Evolutionary conservation across 2,888 invertebrate genomes (phyloP).

Genomic region (Ceraclea dissimilis): DNA sequence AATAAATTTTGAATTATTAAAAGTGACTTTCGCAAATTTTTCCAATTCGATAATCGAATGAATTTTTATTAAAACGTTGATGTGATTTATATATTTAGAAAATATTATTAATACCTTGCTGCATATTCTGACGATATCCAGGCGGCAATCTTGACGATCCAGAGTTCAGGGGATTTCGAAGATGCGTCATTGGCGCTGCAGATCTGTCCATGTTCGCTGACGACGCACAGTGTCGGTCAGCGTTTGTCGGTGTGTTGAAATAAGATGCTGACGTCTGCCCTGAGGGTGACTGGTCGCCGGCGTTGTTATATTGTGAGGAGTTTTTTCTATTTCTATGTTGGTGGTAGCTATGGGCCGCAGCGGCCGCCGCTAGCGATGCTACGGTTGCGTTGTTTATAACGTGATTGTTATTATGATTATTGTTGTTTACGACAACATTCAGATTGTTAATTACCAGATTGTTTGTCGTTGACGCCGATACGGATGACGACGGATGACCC

Average conservation of each 20-base stretch:
- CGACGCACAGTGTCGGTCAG: constrained; percentile 6
- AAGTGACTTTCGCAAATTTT: constrained; percentile 26
- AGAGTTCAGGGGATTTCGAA: constrained; percentile 40
- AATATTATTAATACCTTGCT: constrained; percentile 39
- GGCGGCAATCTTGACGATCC: constrained; percentile 42
- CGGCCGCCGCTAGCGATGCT: constrained; percentile 45
- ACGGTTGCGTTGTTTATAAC: constrained; percentile 48
- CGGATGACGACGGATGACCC: constrained; percentile 39
- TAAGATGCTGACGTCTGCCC: constrained; percentile 2
- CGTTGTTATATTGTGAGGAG: constrained; percentile 38
- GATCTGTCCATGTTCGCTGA: constrained; percentile 2
- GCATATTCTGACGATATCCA: constrained; percentile 44
- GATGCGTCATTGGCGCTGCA: constrained; percentile 45
- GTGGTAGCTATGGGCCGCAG: constrained; percentile 44
- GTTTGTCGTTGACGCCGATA: constrained; percentile 47
- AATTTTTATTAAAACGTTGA: constrained; percentile 17
- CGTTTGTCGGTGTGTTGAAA: constrained; percentile 7
- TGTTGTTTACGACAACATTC: constrained; percentile 48
- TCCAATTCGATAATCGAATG: constrained; percentile 30
- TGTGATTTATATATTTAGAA: neutral
- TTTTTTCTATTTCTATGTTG: constrained; percentile 43
- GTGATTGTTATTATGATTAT: constrained; percentile 48
- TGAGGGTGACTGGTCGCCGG: neutral
- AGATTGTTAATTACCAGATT: constrained; percentile 47
- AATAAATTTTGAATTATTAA: neutral